phyloP scores from a whole-genome alignment of 1,140 invertebrate genomes.

The Oncopodura yosiiana region DNA sequence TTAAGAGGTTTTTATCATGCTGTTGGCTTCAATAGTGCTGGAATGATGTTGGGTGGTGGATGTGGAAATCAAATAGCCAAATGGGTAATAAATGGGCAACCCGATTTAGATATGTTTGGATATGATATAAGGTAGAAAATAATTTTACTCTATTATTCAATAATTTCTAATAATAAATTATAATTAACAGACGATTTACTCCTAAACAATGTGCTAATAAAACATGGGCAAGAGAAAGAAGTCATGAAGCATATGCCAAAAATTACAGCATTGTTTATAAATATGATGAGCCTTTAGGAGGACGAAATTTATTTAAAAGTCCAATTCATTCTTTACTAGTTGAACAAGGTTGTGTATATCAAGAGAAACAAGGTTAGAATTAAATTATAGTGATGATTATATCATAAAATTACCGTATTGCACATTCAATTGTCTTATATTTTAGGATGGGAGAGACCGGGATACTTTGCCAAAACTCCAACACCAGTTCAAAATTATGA shows the following conservation, averaged over 20 bases:
- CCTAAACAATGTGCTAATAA: constrained; percentile 54
- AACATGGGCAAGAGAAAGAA: constrained; percentile 65
- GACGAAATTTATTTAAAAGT: constrained; percentile 58
- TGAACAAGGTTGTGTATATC: constrained; percentile 67
- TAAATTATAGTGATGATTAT: background rate
- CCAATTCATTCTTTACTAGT: constrained; percentile 58
- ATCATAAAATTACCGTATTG: background rate
- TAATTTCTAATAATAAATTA: constrained; percentile 11
- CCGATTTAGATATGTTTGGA: constrained; percentile 69
- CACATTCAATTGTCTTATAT: background rate
- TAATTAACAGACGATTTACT: constrained; percentile 50
- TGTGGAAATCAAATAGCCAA: constrained; percentile 70
- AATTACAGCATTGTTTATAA: constrained; percentile 77
- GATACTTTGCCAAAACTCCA: constrained; percentile 52
- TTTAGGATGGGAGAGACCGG: constrained; percentile 78
- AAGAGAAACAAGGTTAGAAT: constrained; percentile 64
- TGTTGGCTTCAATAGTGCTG: constrained; percentile 77
- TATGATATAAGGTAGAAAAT: constrained; percentile 60
- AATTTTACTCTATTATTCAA: background rate
- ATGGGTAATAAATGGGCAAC: constrained; percentile 71
- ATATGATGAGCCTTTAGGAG: constrained; percentile 72
- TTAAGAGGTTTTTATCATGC: constrained; percentile 62
- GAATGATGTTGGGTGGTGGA: constrained; percentile 81
- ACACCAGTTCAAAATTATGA: constrained; percentile 55
- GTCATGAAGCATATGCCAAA: constrained; percentile 75